Conservation (phyloP, 2,797 vertebrate species). For the Sylvia borin region DNA sequence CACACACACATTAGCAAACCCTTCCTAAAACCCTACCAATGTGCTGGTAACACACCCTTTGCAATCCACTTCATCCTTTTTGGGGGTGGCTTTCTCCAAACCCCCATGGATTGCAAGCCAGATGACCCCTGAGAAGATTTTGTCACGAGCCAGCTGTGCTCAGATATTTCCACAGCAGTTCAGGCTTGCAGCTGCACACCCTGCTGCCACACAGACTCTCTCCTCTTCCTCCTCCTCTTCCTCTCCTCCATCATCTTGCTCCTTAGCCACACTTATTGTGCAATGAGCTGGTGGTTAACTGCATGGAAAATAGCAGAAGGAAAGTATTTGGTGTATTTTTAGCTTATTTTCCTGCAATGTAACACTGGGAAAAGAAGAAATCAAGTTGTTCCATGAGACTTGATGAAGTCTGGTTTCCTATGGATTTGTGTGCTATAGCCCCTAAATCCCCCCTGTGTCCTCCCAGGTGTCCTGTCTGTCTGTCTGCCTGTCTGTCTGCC, state of each 20-base stretch:
- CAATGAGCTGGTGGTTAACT: background rate
- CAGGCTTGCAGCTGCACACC: background rate
- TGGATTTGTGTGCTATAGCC: background rate
- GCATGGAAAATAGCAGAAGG: slow-evolving; percentile 46
- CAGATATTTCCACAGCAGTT: background rate
- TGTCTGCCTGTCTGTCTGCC: background rate
- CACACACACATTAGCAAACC: background rate
- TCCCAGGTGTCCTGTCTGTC: background rate
- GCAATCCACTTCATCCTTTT: background rate
- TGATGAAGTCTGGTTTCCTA: slow-evolving; percentile 45
- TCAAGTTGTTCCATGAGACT: background rate
- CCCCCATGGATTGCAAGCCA: background rate
- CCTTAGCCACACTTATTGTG: background rate
- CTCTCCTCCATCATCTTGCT: background rate
- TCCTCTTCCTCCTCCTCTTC: background rate
- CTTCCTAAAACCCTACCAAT: background rate
- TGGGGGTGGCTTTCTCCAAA: background rate
- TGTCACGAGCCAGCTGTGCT: background rate
- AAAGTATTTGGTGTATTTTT: slow-evolving; percentile 37
- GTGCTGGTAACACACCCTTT: background rate
- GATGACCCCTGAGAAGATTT: background rate
- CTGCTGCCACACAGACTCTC: background rate
- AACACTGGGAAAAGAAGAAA: background rate
- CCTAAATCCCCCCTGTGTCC: background rate
- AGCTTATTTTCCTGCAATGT: slow-evolving; percentile 49